These are phyloP conservation scores for Diarsia brunnea DNA, from an alignment of 2,888 invertebrate genomes.

Conservation along the genomic window DNA sequence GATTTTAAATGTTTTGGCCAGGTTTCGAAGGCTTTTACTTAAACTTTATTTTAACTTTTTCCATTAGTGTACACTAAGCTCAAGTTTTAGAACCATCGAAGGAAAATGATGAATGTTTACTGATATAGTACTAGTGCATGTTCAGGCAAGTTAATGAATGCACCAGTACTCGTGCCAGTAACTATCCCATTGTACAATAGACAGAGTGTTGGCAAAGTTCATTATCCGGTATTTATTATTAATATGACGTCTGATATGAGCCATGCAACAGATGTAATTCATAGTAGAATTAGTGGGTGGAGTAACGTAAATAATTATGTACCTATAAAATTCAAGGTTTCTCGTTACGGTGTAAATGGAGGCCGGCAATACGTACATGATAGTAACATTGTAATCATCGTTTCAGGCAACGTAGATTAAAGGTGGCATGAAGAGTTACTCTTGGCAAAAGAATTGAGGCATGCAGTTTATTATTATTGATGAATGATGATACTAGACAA, in stretches of 20 bases:
- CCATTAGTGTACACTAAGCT: slow-evolving; percentile 13
- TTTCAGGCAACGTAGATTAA: background rate
- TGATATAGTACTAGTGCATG: slow-evolving; percentile 46
- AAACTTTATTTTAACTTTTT: background rate
- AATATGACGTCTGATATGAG: slow-evolving; percentile 56
- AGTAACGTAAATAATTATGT: slow-evolving; percentile 48
- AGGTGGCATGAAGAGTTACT: background rate
- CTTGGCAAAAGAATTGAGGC: background rate
- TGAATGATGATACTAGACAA: background rate
- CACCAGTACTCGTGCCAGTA: slow-evolving; percentile 30
- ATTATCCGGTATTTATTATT: slow-evolving; percentile 63
- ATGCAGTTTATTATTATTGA: background rate
- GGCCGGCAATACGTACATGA: background rate
- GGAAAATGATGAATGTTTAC: slow-evolving; percentile 41
- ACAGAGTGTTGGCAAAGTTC: slow-evolving; percentile 53
- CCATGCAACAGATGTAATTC: slow-evolving; percentile 51
- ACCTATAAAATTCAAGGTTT: slow-evolving; percentile 46
- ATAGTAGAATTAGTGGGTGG: slow-evolving; percentile 44
- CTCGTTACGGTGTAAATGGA: slow-evolving; percentile 18
- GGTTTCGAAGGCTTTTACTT: too few species aligned
- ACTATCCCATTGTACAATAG: slow-evolving; percentile 36
- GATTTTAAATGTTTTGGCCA: too few species aligned
- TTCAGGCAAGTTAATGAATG: slow-evolving; percentile 26
- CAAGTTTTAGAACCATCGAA: background rate
- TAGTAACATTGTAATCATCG: background rate